Evolutionary conservation across 1,140 invertebrate species (phyloP).

Genomic region (Solen grandis): DNA sequence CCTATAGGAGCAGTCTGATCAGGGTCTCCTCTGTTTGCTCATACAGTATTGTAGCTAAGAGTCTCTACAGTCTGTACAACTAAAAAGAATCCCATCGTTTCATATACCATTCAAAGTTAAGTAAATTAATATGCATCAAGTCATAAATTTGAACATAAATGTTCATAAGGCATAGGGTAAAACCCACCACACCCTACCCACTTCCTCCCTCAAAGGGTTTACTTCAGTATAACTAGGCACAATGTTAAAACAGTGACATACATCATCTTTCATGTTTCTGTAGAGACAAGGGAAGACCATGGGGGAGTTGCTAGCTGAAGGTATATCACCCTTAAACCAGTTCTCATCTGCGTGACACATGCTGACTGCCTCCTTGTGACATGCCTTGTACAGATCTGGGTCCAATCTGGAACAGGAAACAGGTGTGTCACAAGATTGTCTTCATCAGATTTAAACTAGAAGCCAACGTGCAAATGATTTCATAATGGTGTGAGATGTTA

Average conservation of each 20-base stretch:
- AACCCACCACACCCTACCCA: neutral
- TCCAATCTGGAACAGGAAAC: constrained; percentile 87
- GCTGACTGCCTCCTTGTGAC: constrained; percentile 91
- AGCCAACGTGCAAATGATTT: too few relatives aligned
- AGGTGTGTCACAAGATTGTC: too few relatives aligned
- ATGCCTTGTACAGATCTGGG: constrained; percentile 92
- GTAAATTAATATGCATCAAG: too few relatives aligned
- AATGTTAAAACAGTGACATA: neutral
- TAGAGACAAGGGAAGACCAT: constrained; percentile 96
- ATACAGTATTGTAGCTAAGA: too few relatives aligned
- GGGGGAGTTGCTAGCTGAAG: constrained; percentile 87
- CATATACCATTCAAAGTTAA: too few relatives aligned
- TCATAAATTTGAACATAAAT: too few relatives aligned
- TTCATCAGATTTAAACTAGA: too few relatives aligned
- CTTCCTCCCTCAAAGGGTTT: neutral
- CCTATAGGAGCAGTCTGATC: too few relatives aligned
- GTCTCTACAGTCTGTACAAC: too few relatives aligned
- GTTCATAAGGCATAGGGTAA: neutral
- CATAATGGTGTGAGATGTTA: too few relatives aligned
- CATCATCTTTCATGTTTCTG: constrained; percentile 86
- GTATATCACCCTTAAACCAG: constrained; percentile 87
- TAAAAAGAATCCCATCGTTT: too few relatives aligned
- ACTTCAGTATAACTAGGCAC: neutral
- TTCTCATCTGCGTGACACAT: constrained; percentile 90
- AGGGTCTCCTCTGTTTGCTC: too few relatives aligned